Conservation (phyloP, 2,797 vertebrate genomes). For the Neopelma chrysocephalum region DNA sequence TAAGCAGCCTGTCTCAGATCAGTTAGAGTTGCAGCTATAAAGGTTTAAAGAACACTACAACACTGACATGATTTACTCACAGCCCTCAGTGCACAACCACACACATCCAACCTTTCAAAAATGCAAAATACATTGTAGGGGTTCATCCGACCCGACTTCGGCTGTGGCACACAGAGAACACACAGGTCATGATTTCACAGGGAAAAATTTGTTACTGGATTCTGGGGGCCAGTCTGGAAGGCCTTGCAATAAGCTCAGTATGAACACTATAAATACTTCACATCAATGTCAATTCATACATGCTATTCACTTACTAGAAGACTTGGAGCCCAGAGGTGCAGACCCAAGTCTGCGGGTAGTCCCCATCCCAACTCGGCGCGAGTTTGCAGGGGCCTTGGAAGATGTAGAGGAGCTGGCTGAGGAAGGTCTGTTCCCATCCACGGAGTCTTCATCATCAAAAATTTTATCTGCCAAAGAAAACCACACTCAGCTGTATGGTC, state of each 20-base stretch:
- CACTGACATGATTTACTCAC: not conserved
- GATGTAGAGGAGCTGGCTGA: conserved; percentile 88
- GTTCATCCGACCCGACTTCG: not conserved
- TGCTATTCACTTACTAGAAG: conserved; percentile 77
- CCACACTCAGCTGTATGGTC: not conserved
- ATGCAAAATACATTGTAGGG: not conserved
- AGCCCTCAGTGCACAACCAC: not conserved
- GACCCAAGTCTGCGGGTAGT: conserved; percentile 86
- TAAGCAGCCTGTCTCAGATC: not conserved
- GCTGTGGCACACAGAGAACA: not conserved
- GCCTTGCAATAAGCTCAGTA: not conserved
- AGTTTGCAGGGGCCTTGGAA: conserved; percentile 87
- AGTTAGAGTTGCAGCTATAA: not conserved
- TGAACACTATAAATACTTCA: not conserved
- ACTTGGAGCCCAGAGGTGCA: conserved; percentile 79
- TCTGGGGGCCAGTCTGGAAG: not conserved
- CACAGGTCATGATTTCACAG: not conserved
- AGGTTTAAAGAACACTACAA: not conserved
- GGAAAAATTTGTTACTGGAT: not conserved
- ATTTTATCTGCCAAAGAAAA: conserved; percentile 87
- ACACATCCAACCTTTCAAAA: not conserved
- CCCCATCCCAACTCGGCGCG: conserved; percentile 81
- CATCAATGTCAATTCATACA: not conserved
- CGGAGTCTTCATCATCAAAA: conserved; percentile 97
- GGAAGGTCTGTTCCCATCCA: conserved; percentile 95